A percentile compares a stretch with the other conserved stretches of the same genome.
Conservation (phyloP, 2,888 invertebrate genomes). For the Notodonta ziczac region DNA sequence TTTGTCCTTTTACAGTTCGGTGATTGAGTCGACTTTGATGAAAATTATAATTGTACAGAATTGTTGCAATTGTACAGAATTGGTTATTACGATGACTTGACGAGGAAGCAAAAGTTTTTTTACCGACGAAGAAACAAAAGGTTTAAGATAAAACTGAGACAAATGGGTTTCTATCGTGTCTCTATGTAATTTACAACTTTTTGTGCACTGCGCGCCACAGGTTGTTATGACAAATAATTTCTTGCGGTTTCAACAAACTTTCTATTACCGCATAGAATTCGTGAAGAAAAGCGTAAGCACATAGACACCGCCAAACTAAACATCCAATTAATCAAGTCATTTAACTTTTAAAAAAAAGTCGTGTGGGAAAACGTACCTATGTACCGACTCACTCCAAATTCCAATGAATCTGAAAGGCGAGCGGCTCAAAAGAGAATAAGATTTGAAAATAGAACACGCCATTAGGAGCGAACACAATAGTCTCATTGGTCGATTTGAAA, state of each 20-base stretch:
- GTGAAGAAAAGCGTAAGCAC: slow-evolving; percentile 8
- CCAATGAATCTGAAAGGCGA: slow-evolving; percentile 82
- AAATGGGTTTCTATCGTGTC: slow-evolving; percentile 1
- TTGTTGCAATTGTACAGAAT: neutral
- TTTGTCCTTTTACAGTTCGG: neutral
- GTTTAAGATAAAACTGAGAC: neutral
- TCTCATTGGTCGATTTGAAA: slow-evolving; percentile 85
- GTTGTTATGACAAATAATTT: slow-evolving; percentile 1
- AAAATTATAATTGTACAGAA: neutral
- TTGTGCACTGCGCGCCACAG: neutral
- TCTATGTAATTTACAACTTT: slow-evolving; percentile 7
- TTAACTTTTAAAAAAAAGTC: slow-evolving; percentile 76
- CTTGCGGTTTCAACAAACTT: slow-evolving; percentile 7
- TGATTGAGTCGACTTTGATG: neutral
- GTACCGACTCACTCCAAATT: slow-evolving; percentile 81
- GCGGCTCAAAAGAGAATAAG: slow-evolving; percentile 83
- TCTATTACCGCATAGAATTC: slow-evolving; percentile 5
- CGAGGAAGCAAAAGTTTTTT: neutral
- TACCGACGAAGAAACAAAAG: neutral
- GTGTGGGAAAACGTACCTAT: slow-evolving; percentile 78
- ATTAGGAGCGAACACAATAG: slow-evolving; percentile 83
- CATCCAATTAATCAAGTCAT: slow-evolving; percentile 82
- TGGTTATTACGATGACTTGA: neutral
- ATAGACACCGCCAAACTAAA: slow-evolving; percentile 50
- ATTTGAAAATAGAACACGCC: slow-evolving; percentile 84